Evolutionary conservation across 2,113 vertebrate species (phyloP).

Genomic region (Lucifuga dentata): DNA sequence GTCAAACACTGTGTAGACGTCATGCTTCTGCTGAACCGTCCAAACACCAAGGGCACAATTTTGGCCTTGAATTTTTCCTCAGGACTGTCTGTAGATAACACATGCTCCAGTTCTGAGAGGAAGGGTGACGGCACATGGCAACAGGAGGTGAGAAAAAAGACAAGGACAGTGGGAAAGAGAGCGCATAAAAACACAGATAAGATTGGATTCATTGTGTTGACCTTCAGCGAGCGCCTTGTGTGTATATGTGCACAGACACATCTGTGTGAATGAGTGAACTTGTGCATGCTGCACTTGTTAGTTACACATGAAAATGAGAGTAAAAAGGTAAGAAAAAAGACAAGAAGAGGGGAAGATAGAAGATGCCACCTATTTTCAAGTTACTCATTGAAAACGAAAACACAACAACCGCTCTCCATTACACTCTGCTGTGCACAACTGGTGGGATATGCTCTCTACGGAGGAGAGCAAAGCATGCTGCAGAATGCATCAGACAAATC

Average conservation of each 20-base stretch:
- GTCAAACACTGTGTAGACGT: too few relatives aligned
- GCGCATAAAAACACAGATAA: constrained; percentile 74
- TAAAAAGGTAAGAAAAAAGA: constrained; percentile 4
- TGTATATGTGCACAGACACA: constrained; percentile 24
- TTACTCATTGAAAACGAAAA: constrained; percentile 65
- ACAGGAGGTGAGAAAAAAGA: constrained; percentile 71
- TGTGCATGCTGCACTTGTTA: constrained; percentile 17
- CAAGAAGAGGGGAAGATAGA: neutral
- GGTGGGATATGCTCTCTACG: constrained; percentile 64
- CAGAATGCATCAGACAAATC: constrained; percentile 82
- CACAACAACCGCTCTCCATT: constrained; percentile 65
- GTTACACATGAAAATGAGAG: neutral
- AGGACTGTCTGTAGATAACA: constrained; percentile 66
- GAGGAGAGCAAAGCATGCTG: constrained; percentile 74
- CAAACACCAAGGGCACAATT: constrained; percentile 52
- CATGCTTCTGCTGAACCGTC: neutral
- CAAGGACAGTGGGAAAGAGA: constrained; percentile 61
- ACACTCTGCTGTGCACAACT: constrained; percentile 68
- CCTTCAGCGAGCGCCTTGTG: constrained; percentile 60
- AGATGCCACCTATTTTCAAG: constrained; percentile 29
- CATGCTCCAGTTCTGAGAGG: constrained; percentile 36
- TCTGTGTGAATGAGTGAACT: constrained; percentile 43
- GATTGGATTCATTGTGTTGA: constrained; percentile 69
- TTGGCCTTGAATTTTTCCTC: constrained; percentile 43
- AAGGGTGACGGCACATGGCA: constrained; percentile 51